Evolutionary conservation across 2,888 invertebrate genomes (phyloP).

Genomic region (Nomada fabriciana): DNA sequence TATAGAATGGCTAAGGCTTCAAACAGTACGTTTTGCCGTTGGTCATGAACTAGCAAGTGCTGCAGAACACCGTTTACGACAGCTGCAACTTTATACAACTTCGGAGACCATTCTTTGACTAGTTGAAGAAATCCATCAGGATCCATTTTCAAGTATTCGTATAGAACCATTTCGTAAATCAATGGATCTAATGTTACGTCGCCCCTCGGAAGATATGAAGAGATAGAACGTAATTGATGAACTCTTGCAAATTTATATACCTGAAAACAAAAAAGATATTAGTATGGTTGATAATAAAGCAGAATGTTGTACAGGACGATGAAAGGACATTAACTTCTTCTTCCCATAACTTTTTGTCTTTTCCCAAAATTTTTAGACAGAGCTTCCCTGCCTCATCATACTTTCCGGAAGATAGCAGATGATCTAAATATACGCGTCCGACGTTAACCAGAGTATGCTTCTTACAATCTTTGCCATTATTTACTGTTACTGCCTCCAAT

Average conservation of each 20-base stretch:
- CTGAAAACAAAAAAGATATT: conserved; percentile 58
- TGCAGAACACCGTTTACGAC: conserved; percentile 95
- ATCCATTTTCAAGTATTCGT: conserved; percentile 95
- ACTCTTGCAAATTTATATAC: conserved; percentile 94
- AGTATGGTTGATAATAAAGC: background rate
- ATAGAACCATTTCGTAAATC: conserved; percentile 97
- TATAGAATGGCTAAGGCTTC: conserved; percentile 96
- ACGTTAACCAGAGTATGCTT: conserved; percentile 88
- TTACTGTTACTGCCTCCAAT: conserved; percentile 91
- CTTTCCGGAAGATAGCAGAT: conserved; percentile 89
- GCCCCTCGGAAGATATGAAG: conserved; percentile 91
- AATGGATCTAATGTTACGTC: conserved; percentile 88
- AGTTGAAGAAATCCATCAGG: conserved; percentile 92
- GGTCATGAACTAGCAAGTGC: conserved; percentile 89
- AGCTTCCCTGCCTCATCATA: conserved; percentile 94
- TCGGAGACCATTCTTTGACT: conserved; percentile 95
- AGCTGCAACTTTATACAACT: conserved; percentile 92
- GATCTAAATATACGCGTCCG: conserved; percentile 92
- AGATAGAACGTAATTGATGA: conserved; percentile 88
- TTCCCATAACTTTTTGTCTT: conserved; percentile 95
- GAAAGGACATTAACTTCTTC: conserved; percentile 87
- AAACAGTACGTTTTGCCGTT: conserved; percentile 90
- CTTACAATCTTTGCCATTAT: conserved; percentile 87
- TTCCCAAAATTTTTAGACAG: conserved; percentile 93
- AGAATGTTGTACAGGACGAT: background rate